These are phyloP conservation scores for Pharmacophagus antenor DNA, from an alignment of 2,888 invertebrate genomes.

Conservation along the genomic window DNA sequence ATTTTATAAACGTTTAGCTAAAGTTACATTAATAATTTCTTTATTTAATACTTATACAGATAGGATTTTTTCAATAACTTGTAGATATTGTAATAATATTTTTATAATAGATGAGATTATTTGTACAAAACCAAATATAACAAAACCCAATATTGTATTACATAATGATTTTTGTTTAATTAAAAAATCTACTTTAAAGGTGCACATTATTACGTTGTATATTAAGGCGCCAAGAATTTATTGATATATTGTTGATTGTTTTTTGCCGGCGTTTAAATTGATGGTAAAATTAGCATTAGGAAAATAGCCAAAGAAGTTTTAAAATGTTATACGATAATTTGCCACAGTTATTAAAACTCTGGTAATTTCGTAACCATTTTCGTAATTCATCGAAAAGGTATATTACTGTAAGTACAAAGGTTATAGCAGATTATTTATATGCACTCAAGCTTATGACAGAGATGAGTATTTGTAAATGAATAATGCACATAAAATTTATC, in stretches of 20 bases:
- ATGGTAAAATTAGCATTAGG: conserved; percentile 25
- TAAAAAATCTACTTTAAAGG: background rate
- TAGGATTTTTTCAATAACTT: too few relatives aligned
- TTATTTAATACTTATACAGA: too few relatives aligned
- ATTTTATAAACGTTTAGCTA: too few relatives aligned
- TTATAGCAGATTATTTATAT: background rate
- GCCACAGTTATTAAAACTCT: conserved; percentile 9
- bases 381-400: background rate
- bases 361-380: conserved; percentile 7
- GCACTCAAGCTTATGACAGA: background rate
- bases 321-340: conserved; percentile 3
- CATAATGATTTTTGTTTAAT: background rate
- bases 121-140: too few relatives aligned
- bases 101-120: too few relatives aligned
- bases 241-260: conserved; percentile 30
- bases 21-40: too few relatives aligned
- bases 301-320: conserved; percentile 19
- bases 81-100: too few relatives aligned
- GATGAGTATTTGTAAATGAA: background rate
- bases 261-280: conserved; percentile 24
- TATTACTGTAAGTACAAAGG: conserved; percentile 5
- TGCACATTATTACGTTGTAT: conserved; percentile 11
- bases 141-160: too few relatives aligned
- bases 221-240: conserved; percentile 21
- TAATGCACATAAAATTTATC: conserved; percentile 7